Evolutionary conservation across 2,888 invertebrate genomes (phyloP), one percentile per base, ranked within the genome.

Genomic region (Cremastinae sp.): DNA sequence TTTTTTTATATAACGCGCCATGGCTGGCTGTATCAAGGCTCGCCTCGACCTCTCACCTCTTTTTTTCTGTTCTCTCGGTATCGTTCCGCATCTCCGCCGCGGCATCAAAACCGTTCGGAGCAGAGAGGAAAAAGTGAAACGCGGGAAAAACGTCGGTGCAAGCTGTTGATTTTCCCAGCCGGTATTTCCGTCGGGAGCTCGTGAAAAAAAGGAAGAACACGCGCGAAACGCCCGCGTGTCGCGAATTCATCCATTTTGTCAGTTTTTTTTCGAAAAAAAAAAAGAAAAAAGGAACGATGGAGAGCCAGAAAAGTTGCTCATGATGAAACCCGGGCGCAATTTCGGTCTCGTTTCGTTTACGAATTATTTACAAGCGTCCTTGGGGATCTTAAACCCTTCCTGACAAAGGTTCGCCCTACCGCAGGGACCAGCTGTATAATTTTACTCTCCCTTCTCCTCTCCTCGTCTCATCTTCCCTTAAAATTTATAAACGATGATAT

Each of bases 121-220:
- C 14, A 43, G 22, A 28, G 41, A 28, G 28, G 28, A 12, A 43
- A 51, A 28, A 16, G 22, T 22, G 43, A 54, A 54, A 66, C 47
- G 22, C 2, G 28, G 28, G 28, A 28, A 28, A 74, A 68, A 54
- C 20, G 16, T 61, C n/a, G 61, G 38, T 41, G 54, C 75, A 75
- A 68, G 58, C 66, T 75, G 66, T 68, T 71, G 74, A 75, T 68
- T 68, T 75, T 75, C 56, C 71, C 75, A 71, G 12, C 51, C 62
- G 14, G 47, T 38, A 62, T 75, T 70, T 20, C 41, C 49, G 41
- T 51, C 49, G 56, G 49, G 53, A 38, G 3, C 18, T 36, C 14
- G 34, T 9, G 10, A 18, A 41, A 12, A 1, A 51, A n/a, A n/a
- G 14, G 12, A 36, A 10, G 2, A 1, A 36, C 8, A 18, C 14